Conservation (phyloP, 2,888 invertebrate genomes). For the Odontothrips loti region DNA sequence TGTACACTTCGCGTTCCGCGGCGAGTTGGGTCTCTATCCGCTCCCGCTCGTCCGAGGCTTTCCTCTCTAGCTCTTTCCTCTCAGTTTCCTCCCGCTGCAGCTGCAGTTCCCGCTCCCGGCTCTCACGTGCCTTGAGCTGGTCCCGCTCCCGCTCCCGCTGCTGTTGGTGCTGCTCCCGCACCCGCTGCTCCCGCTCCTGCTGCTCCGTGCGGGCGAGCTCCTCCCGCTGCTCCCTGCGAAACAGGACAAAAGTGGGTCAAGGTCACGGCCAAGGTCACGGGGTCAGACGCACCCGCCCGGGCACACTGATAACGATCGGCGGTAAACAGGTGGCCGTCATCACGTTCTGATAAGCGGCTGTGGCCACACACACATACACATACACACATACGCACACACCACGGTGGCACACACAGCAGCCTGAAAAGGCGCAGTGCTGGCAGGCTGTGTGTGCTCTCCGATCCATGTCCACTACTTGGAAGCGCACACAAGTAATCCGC, state of each 20-base stretch:
- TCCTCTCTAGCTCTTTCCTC: constrained; percentile 44
- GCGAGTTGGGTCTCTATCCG: constrained; percentile 57
- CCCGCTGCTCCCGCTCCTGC: constrained; percentile 51
- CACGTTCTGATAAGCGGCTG: no score
- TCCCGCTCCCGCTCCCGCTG: constrained; percentile 52
- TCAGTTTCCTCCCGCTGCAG: constrained; percentile 44
- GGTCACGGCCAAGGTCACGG: constrained; percentile 15
- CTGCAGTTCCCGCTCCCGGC: constrained; percentile 51
- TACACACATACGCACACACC: no score
- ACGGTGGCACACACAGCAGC: no score
- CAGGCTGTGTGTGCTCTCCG: no score
- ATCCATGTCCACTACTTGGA: no score
- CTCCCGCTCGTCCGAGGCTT: constrained; percentile 50
- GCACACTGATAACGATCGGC: neutral
- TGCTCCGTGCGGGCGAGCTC: constrained; percentile 55
- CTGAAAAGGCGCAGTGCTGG: no score
- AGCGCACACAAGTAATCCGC: no score
- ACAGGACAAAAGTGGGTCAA: constrained; percentile 33
- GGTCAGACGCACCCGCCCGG: no score
- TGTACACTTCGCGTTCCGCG: constrained; percentile 68
- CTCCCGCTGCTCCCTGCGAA: constrained; percentile 59
- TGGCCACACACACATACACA: neutral
- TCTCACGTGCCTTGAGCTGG: constrained; percentile 47
- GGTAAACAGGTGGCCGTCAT: neutral
- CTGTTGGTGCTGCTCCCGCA: constrained; percentile 63